Percentiles rank a stretch among this genome's conserved stretches.
These are phyloP conservation scores for Rousettus madagascariensis DNA, from an alignment of 2,797 vertebrate species.

Conservation along the genomic window DNA sequence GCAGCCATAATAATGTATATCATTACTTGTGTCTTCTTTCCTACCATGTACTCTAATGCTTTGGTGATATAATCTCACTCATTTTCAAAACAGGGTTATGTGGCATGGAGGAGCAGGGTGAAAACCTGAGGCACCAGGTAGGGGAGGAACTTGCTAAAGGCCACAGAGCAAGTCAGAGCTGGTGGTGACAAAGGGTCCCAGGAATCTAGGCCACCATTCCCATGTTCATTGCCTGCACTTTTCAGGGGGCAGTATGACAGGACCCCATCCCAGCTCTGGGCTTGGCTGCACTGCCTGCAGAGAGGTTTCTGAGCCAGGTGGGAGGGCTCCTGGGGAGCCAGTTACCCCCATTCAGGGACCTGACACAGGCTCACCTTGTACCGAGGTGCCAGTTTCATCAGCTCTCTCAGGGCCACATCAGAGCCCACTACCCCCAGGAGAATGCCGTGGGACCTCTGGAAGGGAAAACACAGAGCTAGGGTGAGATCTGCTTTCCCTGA, in stretches of 20 bases:
- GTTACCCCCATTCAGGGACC: no score
- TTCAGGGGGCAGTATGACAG: rapidly evolving
- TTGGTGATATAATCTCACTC: neutral
- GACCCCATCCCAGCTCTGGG: neutral
- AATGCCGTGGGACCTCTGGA: slow-evolving; percentile 94
- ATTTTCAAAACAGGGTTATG: neutral
- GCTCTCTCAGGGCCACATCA: slow-evolving; percentile 93
- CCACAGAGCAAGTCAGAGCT: neutral
- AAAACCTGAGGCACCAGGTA: neutral
- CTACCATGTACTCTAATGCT: neutral
- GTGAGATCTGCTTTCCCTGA: neutral
- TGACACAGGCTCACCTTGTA: slow-evolving; percentile 90
- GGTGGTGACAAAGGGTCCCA: neutral
- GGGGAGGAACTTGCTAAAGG: neutral
- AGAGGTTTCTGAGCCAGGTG: neutral
- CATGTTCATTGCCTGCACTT: neutral
- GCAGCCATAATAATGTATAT: no score
- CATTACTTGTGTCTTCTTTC: neutral
- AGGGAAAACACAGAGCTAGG: neutral
- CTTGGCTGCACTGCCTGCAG: neutral
- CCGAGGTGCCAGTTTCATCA: slow-evolving; percentile 93
- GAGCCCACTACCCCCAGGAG: slow-evolving; percentile 96
- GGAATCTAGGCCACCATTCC: neutral
- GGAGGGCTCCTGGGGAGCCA: no score
- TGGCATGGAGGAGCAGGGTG: neutral